phyloP scores from a whole-genome alignment of 2,797 vertebrate species.

The Adelosebastes latens region DNA sequence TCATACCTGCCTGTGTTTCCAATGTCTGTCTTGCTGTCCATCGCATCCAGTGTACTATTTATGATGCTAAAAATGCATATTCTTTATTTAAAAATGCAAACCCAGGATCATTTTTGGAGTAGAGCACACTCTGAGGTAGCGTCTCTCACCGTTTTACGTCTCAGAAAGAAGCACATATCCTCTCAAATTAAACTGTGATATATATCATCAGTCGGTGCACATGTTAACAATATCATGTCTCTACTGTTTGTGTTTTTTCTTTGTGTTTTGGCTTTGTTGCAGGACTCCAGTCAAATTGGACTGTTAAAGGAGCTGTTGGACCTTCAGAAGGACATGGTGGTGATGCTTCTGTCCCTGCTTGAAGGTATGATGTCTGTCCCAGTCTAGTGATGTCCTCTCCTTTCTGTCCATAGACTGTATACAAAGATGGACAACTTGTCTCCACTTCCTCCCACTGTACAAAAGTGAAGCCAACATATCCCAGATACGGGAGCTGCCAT shows the following conservation, averaged over 20 bases:
- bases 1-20: slow-evolving; percentile 16
- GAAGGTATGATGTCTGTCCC: slow-evolving; percentile 82
- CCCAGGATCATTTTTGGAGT: slow-evolving; percentile 91
- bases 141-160: slow-evolving; percentile 32
- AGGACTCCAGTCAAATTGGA: slow-evolving; percentile 96
- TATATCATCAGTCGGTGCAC: neutral
- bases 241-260: slow-evolving; percentile 23
- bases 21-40: slow-evolving; percentile 35
- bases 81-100: slow-evolving; percentile 84
- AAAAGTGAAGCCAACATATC: too few relatives aligned
- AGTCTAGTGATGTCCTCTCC: neutral
- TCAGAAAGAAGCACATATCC: slow-evolving; percentile 28
- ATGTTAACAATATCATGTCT: slow-evolving; percentile 18
- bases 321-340: slow-evolving; percentile 98
- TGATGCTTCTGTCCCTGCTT: slow-evolving; percentile 94
- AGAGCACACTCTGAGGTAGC: slow-evolving; percentile 89
- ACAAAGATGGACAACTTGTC: too few relatives aligned
- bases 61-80: slow-evolving; percentile 63
- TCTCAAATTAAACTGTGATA: slow-evolving; percentile 20
- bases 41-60: slow-evolving; percentile 27
- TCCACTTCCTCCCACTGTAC: too few relatives aligned
- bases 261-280: slow-evolving; percentile 11
- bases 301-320: slow-evolving; percentile 95
- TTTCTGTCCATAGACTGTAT: too few relatives aligned
- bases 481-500: too few relatives aligned